Percentiles rank a stretch among this genome's conserved stretches.
These are phyloP conservation scores for Megalonaias nervosa DNA, from an alignment of 1,140 invertebrate genomes.

Conservation along the genomic window DNA sequence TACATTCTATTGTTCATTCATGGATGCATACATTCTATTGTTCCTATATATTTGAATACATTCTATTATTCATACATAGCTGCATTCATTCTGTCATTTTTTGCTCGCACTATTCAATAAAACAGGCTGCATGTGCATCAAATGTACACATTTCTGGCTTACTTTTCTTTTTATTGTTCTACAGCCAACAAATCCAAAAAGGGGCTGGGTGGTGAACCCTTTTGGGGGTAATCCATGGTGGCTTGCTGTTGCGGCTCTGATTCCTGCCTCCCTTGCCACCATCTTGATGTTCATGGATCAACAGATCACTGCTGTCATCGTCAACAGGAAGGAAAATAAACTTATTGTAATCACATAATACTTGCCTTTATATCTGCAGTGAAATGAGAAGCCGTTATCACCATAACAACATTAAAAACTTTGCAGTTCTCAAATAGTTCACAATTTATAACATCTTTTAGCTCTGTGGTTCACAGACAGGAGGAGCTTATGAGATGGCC, in stretches of 20 bases:
- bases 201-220: constrained; percentile 93
- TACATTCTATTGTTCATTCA: no score
- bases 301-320: constrained; percentile 98
- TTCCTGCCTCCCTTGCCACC: constrained; percentile 94
- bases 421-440: no score
- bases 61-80: no score
- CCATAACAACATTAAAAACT: no score
- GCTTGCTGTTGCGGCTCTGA: constrained; percentile 84
- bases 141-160: neutral
- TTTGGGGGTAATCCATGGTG: constrained; percentile 91
- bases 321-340: constrained; percentile 99
- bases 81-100: neutral
- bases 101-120: neutral
- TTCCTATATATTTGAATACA: no score
- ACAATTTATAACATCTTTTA: neutral
- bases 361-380: neutral
- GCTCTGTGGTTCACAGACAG: no score
- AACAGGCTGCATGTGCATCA: neutral
- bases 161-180: constrained; percentile 31
- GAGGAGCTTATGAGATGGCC: no score
- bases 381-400: neutral
- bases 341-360: constrained; percentile 78
- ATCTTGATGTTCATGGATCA: constrained; percentile 99
- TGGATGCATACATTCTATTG: no score
- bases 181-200: constrained; percentile 82